phyloP scores from a whole-genome alignment of 2,888 invertebrate species.

The Brachyopa scutellaris region DNA sequence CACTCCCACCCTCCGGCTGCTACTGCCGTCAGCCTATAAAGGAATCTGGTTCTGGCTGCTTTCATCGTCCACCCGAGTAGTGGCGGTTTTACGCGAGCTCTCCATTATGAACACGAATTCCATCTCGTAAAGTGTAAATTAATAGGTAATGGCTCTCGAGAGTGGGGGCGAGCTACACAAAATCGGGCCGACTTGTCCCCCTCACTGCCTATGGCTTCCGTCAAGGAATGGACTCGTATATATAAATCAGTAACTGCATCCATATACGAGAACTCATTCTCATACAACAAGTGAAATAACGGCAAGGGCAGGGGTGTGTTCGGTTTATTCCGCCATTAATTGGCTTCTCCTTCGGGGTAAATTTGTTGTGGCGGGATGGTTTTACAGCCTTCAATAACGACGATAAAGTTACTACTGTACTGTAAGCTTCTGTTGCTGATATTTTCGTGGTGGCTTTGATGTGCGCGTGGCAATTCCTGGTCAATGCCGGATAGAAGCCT shows the following conservation, averaged over 20 bases:
- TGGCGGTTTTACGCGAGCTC: slow-evolving; percentile 60
- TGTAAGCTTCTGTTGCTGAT: not conserved
- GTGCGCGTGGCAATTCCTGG: slow-evolving; percentile 30
- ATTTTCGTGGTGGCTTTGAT: slow-evolving; percentile 29
- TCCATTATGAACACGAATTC: slow-evolving; percentile 61
- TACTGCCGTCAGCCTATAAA: slow-evolving; percentile 56
- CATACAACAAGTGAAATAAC: no score
- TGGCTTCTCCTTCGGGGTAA: slow-evolving; percentile 64
- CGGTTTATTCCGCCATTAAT: slow-evolving; percentile 65
- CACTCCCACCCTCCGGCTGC: slow-evolving; percentile 22
- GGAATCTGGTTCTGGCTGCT: slow-evolving; percentile 35
- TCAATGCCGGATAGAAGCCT: slow-evolving; percentile 3
- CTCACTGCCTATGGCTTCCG: not conserved
- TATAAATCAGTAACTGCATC: slow-evolving; percentile 69
- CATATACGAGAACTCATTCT: slow-evolving; percentile 11
- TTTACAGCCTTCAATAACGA: slow-evolving; percentile 33
- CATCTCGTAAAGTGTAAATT: slow-evolving; percentile 72
- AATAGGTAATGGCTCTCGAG: slow-evolving; percentile 70
- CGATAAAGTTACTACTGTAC: not conserved
- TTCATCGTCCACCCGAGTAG: slow-evolving; percentile 8
- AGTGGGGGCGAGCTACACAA: slow-evolving; percentile 46
- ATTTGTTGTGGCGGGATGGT: slow-evolving; percentile 58
- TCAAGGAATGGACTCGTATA: slow-evolving; percentile 48
- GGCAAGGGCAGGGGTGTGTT: slow-evolving; percentile 44
- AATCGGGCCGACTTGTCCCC: not conserved